A percentile compares a stretch with the other conserved stretches of the same genome.
Conservation (phyloP, 1,140 invertebrate genomes). For the Bombus confusus region DNA sequence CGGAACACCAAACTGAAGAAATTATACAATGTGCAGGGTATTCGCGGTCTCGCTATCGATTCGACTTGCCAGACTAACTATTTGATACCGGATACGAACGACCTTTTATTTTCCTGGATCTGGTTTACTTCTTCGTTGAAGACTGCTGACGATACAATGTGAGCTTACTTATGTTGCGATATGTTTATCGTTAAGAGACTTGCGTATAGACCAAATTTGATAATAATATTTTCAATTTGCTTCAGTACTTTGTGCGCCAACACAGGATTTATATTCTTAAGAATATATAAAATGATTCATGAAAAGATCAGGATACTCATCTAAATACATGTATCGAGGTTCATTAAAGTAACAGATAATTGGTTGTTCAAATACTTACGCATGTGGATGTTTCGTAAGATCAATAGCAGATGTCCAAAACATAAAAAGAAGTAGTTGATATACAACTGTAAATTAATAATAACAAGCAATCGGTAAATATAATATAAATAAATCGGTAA, state of each 20-base stretch:
- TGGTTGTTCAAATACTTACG: too few relatives aligned
- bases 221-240: neutral
- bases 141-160: neutral
- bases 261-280: neutral
- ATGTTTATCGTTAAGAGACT: too few relatives aligned
- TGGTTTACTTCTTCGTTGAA: neutral
- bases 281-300: neutral
- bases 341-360: too few relatives aligned
- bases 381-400: too few relatives aligned
- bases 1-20: constrained; percentile 56
- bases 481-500: neutral
- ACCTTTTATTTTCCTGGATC: neutral
- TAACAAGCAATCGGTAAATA: neutral
- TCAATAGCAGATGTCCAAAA: too few relatives aligned
- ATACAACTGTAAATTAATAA: too few relatives aligned
- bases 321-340: too few relatives aligned
- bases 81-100: constrained; percentile 14
- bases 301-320: neutral
- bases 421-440: too few relatives aligned
- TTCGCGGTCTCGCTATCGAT: constrained; percentile 45
- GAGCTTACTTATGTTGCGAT: too few relatives aligned
- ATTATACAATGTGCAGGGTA: constrained; percentile 69
- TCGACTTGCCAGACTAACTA: constrained; percentile 48
- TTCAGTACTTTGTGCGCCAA: neutral
- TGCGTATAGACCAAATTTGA: too few relatives aligned